Evolutionary conservation across 2,113 vertebrate species (phyloP).

Genomic region (cat (Felis catus)): DNA sequence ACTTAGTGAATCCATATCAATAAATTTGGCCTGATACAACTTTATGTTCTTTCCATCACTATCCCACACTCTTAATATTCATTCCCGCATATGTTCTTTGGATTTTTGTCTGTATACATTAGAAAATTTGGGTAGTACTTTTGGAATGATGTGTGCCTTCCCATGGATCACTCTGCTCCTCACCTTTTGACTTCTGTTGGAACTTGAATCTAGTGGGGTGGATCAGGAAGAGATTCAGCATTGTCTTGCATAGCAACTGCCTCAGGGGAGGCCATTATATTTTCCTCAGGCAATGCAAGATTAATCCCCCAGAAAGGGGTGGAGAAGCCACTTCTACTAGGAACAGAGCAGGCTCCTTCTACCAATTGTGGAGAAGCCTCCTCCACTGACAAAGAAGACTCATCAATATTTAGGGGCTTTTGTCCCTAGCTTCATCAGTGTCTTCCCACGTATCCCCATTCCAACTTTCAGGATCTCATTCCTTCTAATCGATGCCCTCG

Average conservation of each 20-base stretch:
- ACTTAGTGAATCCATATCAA: background rate
- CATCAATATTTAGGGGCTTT: background rate
- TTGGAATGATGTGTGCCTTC: background rate
- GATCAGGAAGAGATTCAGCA: background rate
- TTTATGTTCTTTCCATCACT: background rate
- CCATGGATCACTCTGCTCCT: background rate
- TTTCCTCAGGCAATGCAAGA: background rate
- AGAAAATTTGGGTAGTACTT: background rate
- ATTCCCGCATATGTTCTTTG: background rate
- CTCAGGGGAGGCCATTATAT: background rate
- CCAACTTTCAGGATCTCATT: background rate
- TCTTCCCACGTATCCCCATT: background rate
- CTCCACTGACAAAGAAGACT: background rate
- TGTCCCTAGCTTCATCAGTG: background rate
- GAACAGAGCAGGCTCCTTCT: background rate
- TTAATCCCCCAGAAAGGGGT: background rate
- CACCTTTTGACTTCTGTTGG: background rate
- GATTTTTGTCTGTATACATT: background rate
- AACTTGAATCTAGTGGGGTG: background rate
- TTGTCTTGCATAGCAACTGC: background rate
- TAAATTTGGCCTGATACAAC: background rate
- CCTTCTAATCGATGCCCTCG: background rate
- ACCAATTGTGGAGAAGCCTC: background rate
- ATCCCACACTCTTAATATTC: background rate
- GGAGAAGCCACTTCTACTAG: background rate